These are phyloP conservation scores for Drosophila simulans DNA, from an alignment of 1,140 invertebrate genomes.

Conservation along the genomic window DNA sequence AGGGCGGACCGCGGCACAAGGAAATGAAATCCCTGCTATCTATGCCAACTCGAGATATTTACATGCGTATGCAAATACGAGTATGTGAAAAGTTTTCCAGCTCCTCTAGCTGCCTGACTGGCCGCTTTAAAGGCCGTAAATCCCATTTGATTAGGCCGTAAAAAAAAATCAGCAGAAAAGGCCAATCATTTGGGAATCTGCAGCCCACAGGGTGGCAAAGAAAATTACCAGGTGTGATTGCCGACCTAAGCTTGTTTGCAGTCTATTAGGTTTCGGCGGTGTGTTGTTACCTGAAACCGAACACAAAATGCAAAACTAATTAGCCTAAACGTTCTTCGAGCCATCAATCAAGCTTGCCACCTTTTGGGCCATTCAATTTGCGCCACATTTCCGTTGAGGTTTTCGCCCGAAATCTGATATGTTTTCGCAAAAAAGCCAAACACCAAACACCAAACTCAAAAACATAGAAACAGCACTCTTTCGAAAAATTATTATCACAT, in stretches of 20 bases:
- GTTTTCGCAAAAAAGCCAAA: background rate
- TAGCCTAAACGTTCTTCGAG: constrained; percentile 38
- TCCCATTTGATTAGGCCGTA: constrained; percentile 47
- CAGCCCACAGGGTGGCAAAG: background rate
- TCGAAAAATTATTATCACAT: constrained; percentile 48
- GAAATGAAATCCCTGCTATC: constrained; percentile 50
- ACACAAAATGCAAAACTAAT: constrained; percentile 50
- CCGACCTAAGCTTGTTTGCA: constrained; percentile 51
- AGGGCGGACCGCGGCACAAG: constrained; percentile 30
- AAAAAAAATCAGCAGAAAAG: constrained; percentile 28
- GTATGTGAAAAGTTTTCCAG: constrained; percentile 30
- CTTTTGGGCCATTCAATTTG: constrained; percentile 19
- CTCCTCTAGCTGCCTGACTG: background rate
- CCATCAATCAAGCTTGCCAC: constrained; percentile 31
- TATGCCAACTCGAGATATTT: constrained; percentile 50
- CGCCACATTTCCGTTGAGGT: constrained; percentile 11
- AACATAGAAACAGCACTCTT: constrained; percentile 10
- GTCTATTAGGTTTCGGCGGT: constrained; percentile 53
- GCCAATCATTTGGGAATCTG: constrained; percentile 22
- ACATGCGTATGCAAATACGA: constrained; percentile 60
- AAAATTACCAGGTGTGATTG: constrained; percentile 37
- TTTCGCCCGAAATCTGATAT: constrained; percentile 20
- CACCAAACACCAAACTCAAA: background rate
- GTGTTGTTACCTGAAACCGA: constrained; percentile 37
- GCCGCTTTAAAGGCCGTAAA: constrained; percentile 55